These are phyloP conservation scores for Sebastes hopkinsi DNA, from an alignment of 2,797 vertebrate genomes.

Conservation along the genomic window DNA sequence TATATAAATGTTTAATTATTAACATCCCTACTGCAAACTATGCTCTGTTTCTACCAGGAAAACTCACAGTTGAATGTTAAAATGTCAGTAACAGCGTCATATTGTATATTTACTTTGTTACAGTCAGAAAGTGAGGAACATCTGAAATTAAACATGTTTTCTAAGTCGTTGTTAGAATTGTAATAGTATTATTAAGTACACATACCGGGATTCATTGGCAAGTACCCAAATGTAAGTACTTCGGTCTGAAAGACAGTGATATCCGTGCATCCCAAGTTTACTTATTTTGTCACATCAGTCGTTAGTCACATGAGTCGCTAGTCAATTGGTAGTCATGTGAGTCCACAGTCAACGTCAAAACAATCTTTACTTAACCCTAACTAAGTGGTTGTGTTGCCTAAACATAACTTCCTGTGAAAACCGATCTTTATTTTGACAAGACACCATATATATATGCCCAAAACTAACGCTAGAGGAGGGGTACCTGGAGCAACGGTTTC, in stretches of 20 bases:
- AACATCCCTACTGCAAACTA: not conserved
- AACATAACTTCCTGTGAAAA: not conserved
- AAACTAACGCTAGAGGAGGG: not conserved
- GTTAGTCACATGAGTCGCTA: too few species aligned
- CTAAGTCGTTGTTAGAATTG: too few species aligned
- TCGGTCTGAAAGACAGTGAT: too few species aligned
- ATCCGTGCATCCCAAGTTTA: too few species aligned
- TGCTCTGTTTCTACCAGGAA: not conserved
- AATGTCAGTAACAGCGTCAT: not conserved
- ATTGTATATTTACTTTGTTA: not conserved
- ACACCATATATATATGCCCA: not conserved
- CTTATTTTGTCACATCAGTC: too few species aligned
- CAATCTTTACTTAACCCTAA: not conserved
- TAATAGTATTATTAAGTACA: too few species aligned
- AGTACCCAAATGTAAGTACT: too few species aligned
- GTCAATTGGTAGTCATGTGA: too few species aligned
- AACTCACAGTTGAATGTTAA: not conserved
- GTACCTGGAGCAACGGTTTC: not conserved
- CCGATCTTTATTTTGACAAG: not conserved
- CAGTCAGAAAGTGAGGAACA: not conserved
- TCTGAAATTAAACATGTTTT: not conserved
- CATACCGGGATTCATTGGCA: too few species aligned
- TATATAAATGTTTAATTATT: not conserved
- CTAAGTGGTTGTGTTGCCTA: not conserved
- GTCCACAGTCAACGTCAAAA: not conserved